A percentile compares a stretch with the other conserved stretches of the same genome.
Evolutionary conservation across 1,140 invertebrate genomes (phyloP).

Genomic region (Pteromalus puparum): DNA sequence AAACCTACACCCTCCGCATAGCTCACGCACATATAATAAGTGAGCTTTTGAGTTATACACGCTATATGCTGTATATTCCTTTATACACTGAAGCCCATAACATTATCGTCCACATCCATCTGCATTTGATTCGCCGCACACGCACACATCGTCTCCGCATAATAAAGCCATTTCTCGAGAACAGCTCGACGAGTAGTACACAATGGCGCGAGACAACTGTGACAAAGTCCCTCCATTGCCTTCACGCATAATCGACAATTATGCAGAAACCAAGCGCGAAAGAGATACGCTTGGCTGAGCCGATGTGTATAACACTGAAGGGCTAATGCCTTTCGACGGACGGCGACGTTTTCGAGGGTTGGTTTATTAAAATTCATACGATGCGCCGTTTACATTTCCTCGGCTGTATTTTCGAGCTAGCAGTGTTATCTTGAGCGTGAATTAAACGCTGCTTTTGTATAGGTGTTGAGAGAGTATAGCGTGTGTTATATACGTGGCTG

Average conservation of each 20-base stretch:
- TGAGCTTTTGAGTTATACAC: neutral
- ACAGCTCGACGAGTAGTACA: neutral
- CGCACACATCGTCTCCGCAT: neutral
- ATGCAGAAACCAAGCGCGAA: constrained; percentile 54
- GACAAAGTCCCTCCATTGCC: neutral
- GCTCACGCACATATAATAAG: neutral
- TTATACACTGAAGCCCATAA: neutral
- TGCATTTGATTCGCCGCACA: constrained; percentile 22
- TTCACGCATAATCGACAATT: constrained; percentile 62
- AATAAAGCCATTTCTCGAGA: constrained; percentile 2
- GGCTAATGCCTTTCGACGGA: neutral
- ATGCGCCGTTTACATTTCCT: neutral
- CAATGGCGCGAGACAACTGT: neutral
- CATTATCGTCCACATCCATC: constrained; percentile 21
- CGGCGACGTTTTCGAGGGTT: neutral
- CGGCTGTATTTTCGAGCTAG: too few relatives aligned
- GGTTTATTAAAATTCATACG: neutral
- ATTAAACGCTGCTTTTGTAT: neutral
- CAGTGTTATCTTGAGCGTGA: too few relatives aligned
- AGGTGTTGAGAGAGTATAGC: too few relatives aligned
- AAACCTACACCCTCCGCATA: neutral
- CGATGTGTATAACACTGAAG: neutral
- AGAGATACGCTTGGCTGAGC: neutral
- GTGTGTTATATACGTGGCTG: too few relatives aligned
- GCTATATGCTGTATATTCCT: too few relatives aligned